Evolutionary conservation across 2,797 vertebrate species (phyloP), one percentile per base, ranked within the genome.

Genomic region (Orestias chungarensis): DNA sequence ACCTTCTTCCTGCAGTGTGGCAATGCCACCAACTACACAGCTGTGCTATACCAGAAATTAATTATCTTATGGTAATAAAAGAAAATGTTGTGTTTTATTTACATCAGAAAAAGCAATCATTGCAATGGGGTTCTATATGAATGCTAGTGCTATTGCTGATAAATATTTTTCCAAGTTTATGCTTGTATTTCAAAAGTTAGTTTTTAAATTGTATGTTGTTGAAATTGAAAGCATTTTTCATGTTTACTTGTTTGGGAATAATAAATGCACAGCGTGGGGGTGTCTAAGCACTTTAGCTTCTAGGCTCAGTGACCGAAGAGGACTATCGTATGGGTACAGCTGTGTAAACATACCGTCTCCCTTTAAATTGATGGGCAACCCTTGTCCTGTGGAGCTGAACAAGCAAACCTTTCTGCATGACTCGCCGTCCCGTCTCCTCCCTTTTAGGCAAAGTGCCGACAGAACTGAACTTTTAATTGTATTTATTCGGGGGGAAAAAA

Each of bases 331-430:
- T 0, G 69, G 66, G 66, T 46, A 67, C 87, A 89, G 85, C 84
- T 87, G 83, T 85, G 83, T 71, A 76, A 78, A 84, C 77, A 82
- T 4, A 68, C 78, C 64, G 25, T 64, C 76, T 78, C 75, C 69
- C 71, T 69, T 82, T 75, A 73, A 82, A 82, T 33, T 65, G 71
- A 86, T 67, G 70, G 76, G 70, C 23, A 0, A 80, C 75, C 73
- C 78, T 86, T 76, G 73, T 75, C 79, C 70, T 11, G 62, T 62
- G n/a, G 73, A 86, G 79, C 78, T 75, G 75, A 84, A 82, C 71
- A 49, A 14, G 49, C 23, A 7, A 38, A 5, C 29, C 40, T 12
- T 52, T 42, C 42, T 25, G 0, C 47, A 29, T n/a, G 59, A 40
- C 42, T 84, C 66, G 38, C 40, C 57, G 27, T 62, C 35, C 35